Base-by-base conservation (phyloP, 2,888 invertebrate species). In the Drosophila tanythrix region DNA sequence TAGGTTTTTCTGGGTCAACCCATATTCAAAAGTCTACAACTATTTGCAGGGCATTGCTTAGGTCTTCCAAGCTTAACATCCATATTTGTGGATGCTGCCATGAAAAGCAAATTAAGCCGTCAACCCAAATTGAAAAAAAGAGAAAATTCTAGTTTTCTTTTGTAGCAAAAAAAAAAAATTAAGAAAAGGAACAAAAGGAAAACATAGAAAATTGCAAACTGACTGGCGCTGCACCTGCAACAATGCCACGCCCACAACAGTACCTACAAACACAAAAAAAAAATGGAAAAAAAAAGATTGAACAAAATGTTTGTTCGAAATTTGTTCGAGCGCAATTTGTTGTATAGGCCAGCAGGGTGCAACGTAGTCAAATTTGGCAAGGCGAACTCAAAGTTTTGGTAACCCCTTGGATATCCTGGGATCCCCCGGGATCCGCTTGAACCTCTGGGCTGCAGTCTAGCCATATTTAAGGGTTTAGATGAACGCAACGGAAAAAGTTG, bases 61-160 rank as follows among this genome's bases (percentile, higher is more conserved):
- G 25, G 11, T 21, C 6, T 29, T 11, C 0, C 8, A 11, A 10
- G 3, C 40, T 3, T 31, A 18, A 13, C 8, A 31, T 27, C 31
- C 40, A 51, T 68, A 62, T 76, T 67, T 57, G 53, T 56, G 43
- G 25, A 62, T 53, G 50, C 51, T 27, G 52, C 58, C 64, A 90
- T 90, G 80, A 76, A 90, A 90, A 89, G 65, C 75, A 88, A 84
- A 86, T 90, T 89, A 90, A 90, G 86, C 91, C 80, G 73, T 90
- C 64, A 74, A 65, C 61, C 36, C 31, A 70, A 82, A 70, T 50
- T 73, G 51, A 76, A 70, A 65, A 65, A 65, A 67, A 46, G 38
- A 64, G 51, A 77, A 63, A 31, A 35, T 27, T 38, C 36, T 15
- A 51, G 55, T 75, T 68, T 68, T 56, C 59, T 38, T 57, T 64